phyloP scores from a whole-genome alignment of 2,113 vertebrate species.

The Pleuronectes platessa region DNA sequence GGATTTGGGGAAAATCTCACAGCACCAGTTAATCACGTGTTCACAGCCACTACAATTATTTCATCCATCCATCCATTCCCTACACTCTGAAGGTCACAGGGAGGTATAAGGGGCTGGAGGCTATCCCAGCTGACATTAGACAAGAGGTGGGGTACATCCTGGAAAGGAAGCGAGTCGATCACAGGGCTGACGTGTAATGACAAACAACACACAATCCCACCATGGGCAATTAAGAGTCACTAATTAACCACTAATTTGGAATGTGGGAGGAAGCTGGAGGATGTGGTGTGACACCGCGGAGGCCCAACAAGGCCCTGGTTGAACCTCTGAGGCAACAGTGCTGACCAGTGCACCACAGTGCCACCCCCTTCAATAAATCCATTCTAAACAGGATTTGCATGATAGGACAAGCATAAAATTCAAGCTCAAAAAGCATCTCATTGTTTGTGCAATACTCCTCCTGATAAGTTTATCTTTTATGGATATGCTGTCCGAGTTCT shows the following conservation, averaged over 20 bases:
- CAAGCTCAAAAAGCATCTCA: background rate
- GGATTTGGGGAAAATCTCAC: background rate
- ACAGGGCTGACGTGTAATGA: background rate
- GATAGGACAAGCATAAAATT: background rate
- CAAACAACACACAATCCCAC: background rate
- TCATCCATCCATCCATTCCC: background rate
- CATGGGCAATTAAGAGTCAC: background rate
- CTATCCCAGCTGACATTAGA: background rate
- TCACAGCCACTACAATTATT: background rate
- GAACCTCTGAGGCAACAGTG: background rate
- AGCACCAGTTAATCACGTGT: background rate
- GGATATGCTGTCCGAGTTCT: conserved; percentile 42
- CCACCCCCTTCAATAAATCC: background rate
- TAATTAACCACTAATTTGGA: background rate
- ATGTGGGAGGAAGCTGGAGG: background rate
- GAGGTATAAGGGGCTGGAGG: background rate
- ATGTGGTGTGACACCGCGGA: background rate
- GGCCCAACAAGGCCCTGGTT: background rate
- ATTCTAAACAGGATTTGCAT: background rate
- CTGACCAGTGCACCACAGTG: background rate
- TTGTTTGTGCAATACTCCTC: conserved; percentile 15
- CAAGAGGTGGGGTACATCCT: background rate
- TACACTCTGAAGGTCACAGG: background rate
- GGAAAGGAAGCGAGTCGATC: background rate
- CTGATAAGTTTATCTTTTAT: conserved; percentile 25